Evolutionary conservation across 2,113 vertebrate species (phyloP), one percentile per base, ranked within the genome.

Genomic region (Megalops atlanticus): DNA sequence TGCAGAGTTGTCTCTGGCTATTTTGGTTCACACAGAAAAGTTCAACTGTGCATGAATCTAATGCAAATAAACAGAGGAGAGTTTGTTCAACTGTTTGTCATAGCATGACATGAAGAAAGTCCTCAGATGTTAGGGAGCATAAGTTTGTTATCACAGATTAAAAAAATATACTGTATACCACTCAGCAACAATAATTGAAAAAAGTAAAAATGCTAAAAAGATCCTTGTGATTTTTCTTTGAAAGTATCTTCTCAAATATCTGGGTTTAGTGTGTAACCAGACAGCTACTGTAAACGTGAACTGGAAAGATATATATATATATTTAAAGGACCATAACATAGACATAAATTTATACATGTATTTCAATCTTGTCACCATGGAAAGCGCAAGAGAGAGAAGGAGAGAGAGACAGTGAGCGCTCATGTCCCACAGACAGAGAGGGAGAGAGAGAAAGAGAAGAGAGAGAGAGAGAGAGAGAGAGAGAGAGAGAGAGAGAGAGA

Each of bases 401-500:
- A 64, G 39, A 41, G 45, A 82, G 40, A 11, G 49, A 39, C 18
- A 64, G 35, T 16, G 76, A 80, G 35, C 41, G n/a, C n/a, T n/a
- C n/a, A n/a, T n/a, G n/a, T n/a, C n/a, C n/a, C n/a, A n/a, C n/a
- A n/a, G n/a, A n/a, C n/a, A n/a, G n/a, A n/a, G n/a, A n/a, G n/a
- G n/a, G 27, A 39, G 76, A 24, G 45, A 54, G 47, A 38, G 75
- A 21, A 33, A 38, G 24, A 27, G 41, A 88, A 45, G 76, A 72
- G 21, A 49, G 82, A 58, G 4, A 47, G 41, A 12, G 40, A 36
- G 39, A 36, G 68, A 76, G 76, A 18, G 21, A n/a, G 75, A 21
- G 39, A 86, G 80, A 80, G 38, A 78, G 82, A 54, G 58, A 81
- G 79, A 39, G 82, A 87, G 77, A 83, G 52, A 73, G 52, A 87